A percentile compares a stretch with the other conserved stretches of the same genome.
phyloP scores from a whole-genome alignment of 2,797 vertebrate species.

The Falco biarmicus region DNA sequence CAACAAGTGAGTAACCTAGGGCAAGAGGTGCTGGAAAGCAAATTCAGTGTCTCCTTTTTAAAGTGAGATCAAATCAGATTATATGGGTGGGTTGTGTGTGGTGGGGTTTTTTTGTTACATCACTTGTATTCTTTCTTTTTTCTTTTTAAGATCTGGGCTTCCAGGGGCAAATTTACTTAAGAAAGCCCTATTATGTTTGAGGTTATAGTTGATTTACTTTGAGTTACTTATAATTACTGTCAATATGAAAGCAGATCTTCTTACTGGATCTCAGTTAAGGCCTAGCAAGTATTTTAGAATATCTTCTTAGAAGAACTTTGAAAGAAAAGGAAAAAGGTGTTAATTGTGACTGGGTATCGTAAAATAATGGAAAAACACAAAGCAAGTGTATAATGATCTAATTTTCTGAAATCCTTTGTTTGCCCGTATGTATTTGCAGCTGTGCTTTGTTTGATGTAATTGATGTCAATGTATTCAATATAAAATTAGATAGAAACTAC shows the following conservation, averaged over 20 bases:
- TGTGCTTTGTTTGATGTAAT: not conserved
- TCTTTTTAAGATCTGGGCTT: not conserved
- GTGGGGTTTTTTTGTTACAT: not conserved
- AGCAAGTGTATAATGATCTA: not conserved
- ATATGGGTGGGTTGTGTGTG: not conserved
- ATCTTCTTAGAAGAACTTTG: not conserved
- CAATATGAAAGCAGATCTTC: not conserved
- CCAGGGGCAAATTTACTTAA: not conserved
- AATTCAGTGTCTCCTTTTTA: not conserved
- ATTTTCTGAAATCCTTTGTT: not conserved
- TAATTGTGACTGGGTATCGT: not conserved
- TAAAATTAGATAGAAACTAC: not conserved
- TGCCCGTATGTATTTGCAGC: not conserved
- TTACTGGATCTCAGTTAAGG: not conserved
- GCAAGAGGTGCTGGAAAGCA: not conserved
- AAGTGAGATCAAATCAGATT: not conserved
- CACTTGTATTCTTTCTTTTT: accelerated
- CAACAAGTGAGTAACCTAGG: constrained; percentile 88
- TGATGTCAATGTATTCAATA: not conserved
- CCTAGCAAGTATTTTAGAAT: not conserved
- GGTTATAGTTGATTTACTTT: not conserved
- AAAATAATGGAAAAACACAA: not conserved
- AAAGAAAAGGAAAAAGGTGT: not conserved
- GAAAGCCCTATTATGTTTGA: not conserved
- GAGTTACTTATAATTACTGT: not conserved